phyloP scores from a whole-genome alignment of 2,888 invertebrate genomes.

The Aethes cnicana region DNA sequence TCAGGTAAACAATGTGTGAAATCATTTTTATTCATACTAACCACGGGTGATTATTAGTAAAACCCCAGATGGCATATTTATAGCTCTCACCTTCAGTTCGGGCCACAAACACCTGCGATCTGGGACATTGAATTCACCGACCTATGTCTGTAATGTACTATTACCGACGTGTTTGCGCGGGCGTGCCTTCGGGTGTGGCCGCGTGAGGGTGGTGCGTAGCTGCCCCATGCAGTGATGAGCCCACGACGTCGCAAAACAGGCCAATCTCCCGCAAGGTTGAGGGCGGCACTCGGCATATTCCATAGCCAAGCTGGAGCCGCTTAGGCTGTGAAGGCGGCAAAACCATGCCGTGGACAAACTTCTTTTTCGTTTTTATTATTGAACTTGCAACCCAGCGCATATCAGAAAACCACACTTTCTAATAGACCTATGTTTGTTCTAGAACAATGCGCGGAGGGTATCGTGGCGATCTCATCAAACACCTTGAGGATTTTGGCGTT shows the following conservation, averaged over 20 bases:
- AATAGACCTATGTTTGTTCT: slow-evolving; percentile 38
- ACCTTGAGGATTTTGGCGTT: slow-evolving; percentile 97
- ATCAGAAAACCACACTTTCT: too few species aligned
- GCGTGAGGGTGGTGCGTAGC: slow-evolving; percentile 73
- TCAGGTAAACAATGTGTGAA: slow-evolving; percentile 72
- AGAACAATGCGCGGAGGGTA: slow-evolving; percentile 99
- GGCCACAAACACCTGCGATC: too few species aligned
- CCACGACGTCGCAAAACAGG: slow-evolving; percentile 86
- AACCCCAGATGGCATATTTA: too few species aligned
- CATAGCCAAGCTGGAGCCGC: slow-evolving; percentile 87
- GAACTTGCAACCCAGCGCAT: too few species aligned
- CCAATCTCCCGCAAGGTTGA: slow-evolving; percentile 78
- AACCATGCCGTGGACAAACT: slow-evolving; percentile 84
- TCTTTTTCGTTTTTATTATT: too few species aligned
- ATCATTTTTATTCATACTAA: neutral
- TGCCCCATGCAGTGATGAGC: slow-evolving; percentile 75
- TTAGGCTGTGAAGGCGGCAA: slow-evolving; percentile 84
- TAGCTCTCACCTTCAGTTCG: too few species aligned
- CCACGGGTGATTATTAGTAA: neutral
- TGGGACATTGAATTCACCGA: too few species aligned
- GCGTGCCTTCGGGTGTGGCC: slow-evolving; percentile 54
- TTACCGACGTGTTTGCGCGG: slow-evolving; percentile 64
- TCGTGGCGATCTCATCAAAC: slow-evolving; percentile 99
- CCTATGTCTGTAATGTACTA: too few species aligned
- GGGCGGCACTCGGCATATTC: slow-evolving; percentile 86